Percentiles rank a stretch among this genome's conserved stretches.
phyloP scores from a whole-genome alignment of 2,888 invertebrate species.

The Drosophila neoperkinsi region DNA sequence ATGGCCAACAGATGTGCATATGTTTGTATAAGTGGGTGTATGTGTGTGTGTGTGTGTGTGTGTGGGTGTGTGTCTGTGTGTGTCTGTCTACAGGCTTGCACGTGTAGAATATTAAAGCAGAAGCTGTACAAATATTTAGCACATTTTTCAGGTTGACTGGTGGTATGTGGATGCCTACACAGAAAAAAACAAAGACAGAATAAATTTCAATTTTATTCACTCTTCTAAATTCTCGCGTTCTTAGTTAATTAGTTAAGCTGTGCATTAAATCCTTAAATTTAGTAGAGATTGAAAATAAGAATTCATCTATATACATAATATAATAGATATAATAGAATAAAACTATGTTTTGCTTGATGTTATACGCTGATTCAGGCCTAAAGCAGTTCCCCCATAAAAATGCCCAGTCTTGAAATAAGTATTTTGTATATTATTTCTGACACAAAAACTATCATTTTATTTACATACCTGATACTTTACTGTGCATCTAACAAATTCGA shows the following conservation, averaged over 20 bases:
- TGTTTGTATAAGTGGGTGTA: conserved; percentile 1
- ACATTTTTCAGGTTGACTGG: conserved; percentile 45
- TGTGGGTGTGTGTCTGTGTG: neutral
- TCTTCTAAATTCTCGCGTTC: neutral
- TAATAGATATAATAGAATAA: neutral
- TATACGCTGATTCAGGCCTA: neutral
- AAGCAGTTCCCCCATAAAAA: neutral
- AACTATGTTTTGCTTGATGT: neutral
- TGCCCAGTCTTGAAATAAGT: neutral
- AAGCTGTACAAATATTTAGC: conserved; percentile 44
- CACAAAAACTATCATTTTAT: neutral
- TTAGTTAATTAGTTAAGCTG: neutral
- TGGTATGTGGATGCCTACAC: neutral
- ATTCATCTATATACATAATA: neutral
- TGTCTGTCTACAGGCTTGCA: conserved; percentile 31
- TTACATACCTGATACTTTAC: neutral
- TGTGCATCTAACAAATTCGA: neutral
- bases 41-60: conserved; percentile 15
- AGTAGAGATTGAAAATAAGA: neutral
- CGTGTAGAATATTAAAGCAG: conserved; percentile 63
- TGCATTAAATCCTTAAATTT: neutral
- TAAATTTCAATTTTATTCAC: neutral
- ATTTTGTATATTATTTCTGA: neutral
- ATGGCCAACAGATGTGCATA: conserved; percentile 23
- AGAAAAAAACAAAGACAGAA: neutral